Conservation (phyloP, 2,113 vertebrate genomes). For the Tiliqua scincoides region DNA sequence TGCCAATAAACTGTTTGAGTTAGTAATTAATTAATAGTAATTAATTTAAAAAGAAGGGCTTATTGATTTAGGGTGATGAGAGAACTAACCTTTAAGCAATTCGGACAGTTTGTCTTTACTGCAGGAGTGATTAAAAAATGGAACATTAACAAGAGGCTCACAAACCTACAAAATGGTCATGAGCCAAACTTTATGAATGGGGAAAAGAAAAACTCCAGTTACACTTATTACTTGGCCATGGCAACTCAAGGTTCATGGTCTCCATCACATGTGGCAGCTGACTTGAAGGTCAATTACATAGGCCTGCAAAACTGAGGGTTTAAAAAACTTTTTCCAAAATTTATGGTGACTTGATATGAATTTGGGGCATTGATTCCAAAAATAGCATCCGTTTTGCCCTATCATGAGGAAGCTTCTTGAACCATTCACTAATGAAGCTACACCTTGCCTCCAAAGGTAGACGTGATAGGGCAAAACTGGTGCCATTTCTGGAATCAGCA, state of each 20-base stretch:
- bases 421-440: too few species aligned
- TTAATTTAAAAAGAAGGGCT: conserved; percentile 71
- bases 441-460: too few species aligned
- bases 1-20: conserved; percentile 69
- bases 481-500: too few species aligned
- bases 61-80: conserved; percentile 72
- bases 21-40: conserved; percentile 75
- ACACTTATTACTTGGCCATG: conserved; percentile 26
- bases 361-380: too few species aligned
- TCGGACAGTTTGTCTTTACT: conserved; percentile 65
- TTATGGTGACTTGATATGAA: too few species aligned
- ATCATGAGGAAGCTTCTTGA: too few species aligned
- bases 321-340: too few species aligned
- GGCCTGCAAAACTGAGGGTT: too few species aligned
- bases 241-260: background rate
- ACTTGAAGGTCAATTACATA: background rate
- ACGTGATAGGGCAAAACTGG: too few species aligned
- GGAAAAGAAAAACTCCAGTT: conserved; percentile 46
- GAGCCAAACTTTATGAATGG: conserved; percentile 17
- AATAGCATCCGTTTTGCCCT: too few species aligned
- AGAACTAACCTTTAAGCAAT: conserved; percentile 67
- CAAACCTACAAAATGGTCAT: conserved; percentile 26
- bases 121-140: conserved; percentile 67
- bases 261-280: background rate
- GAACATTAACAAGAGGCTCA: conserved; percentile 61